Percentiles rank a stretch among this genome's conserved stretches.
These are phyloP conservation scores for Hipposideros armiger DNA, from an alignment of 2,113 vertebrate species.

Conservation along the genomic window DNA sequence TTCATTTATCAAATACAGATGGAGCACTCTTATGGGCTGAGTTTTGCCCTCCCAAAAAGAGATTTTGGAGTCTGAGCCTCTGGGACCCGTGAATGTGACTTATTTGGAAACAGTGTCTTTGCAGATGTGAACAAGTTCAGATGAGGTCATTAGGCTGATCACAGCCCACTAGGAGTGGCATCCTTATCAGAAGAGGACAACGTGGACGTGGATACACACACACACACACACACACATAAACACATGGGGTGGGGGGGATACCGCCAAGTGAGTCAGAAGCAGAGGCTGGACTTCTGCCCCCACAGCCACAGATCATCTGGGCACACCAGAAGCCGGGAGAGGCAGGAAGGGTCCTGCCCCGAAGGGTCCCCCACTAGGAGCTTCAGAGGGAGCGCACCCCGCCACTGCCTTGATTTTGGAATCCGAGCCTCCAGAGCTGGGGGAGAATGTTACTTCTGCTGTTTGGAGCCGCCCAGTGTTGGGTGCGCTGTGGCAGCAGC, in stretches of 20 bases:
- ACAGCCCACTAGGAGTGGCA: not conserved
- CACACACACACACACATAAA: not conserved
- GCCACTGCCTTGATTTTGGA: no score
- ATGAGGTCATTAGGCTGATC: not conserved
- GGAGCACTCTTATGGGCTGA: not conserved
- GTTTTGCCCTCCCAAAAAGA: not conserved
- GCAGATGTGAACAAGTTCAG: not conserved
- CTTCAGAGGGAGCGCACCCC: no score
- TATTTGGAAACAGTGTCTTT: not conserved
- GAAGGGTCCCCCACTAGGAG: no score
- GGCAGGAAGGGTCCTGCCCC: no score
- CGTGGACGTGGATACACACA: no score
- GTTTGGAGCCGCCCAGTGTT: no score
- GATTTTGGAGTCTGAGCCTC: not conserved
- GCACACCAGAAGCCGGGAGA: not conserved
- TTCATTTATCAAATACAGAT: not conserved
- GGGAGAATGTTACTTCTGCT: no score
- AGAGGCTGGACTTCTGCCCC: not conserved
- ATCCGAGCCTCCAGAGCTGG: no score
- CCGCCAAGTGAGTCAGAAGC: not conserved
- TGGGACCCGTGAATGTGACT: not conserved
- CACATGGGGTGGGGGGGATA: not conserved
- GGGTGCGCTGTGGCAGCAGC: no score
- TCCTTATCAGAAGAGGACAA: not conserved
- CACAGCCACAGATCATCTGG: not conserved